These are phyloP conservation scores for Herpetotheres cachinnans DNA, from an alignment of 2,113 vertebrate species.

Conservation along the genomic window DNA sequence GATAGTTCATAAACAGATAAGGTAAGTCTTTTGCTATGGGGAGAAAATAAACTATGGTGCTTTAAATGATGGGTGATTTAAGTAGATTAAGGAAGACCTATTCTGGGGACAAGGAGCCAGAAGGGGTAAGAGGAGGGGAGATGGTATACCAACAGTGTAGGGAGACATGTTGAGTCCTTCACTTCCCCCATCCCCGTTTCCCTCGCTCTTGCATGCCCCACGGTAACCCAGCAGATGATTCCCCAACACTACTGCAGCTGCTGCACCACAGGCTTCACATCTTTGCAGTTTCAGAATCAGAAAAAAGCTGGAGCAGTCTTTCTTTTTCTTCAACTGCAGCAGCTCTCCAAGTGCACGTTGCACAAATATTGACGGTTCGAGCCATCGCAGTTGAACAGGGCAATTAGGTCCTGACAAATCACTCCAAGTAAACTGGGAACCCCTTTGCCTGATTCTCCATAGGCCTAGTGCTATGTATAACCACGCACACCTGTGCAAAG, in stretches of 20 bases:
- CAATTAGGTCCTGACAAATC: background rate
- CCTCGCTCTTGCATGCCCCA: background rate
- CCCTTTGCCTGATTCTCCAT: accelerated
- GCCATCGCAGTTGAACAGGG: background rate
- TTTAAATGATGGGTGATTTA: background rate
- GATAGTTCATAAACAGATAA: conserved; percentile 21
- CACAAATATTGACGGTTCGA: background rate
- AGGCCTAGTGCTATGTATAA: background rate
- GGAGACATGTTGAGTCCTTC: background rate
- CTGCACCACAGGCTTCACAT: background rate
- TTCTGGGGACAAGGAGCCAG: background rate
- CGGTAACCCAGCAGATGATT: background rate
- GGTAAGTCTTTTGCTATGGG: background rate
- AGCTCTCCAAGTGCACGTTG: background rate
- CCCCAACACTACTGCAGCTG: background rate
- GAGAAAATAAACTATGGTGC: background rate
- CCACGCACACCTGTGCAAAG: background rate
- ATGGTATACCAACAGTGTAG: background rate
- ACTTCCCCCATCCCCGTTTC: background rate
- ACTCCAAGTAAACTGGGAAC: background rate
- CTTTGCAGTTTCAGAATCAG: background rate
- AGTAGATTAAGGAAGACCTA: background rate
- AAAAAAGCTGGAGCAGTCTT: background rate
- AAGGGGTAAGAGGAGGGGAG: background rate
- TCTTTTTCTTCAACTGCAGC: background rate